Evolutionary conservation across 2,888 invertebrate species (phyloP), one percentile per base, ranked within the genome.

Genomic region (Drosophila cracens): DNA sequence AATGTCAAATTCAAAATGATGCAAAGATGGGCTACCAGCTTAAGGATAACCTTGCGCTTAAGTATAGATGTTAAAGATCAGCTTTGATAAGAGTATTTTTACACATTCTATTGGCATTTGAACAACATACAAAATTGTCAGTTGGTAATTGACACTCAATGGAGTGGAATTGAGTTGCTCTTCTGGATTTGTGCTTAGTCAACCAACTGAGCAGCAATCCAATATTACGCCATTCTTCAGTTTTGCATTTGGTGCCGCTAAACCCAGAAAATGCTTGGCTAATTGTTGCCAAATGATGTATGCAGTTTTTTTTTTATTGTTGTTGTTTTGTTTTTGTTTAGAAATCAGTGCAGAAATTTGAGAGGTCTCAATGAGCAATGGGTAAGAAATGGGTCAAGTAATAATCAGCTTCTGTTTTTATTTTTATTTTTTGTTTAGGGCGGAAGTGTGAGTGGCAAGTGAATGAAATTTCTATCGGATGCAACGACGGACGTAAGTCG

Each of bases 311-410:
- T 43, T n/a, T 4, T 43, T 21, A 13, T 4, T 13, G 13, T 72
- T 62, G 63, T 18, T 18, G 7, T 38, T 0, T 21, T 43, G 7
- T 21, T 13, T 25, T 59, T 56, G 57, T 82, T 84, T 66, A 63
- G 87, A 88, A 88, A 89, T 83, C 58, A 56, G 57, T 70, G 69
- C 76, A 74, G 89, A 77, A 85, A 85, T 87, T 61, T 66, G 89
- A 85, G 79, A 72, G 27, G 52, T 38, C 66, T 43, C 38, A 53
- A 31, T 43, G 31, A 69, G 51, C 51, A 52, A 34, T 52, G 48
- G 36, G 38, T n/a, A 36, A 27, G 53, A 78, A 70, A 59, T 79
- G 72, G 79, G 79, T 80, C 81, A 79, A 76, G 51, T 63, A 34
- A 64, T 59, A 51, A 40, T 54, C 33, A 27, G n/a, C 8, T 56